Percentiles rank a stretch among this genome's conserved stretches.
Conservation (phyloP, 2,888 invertebrate species). For the Lepidochrysops patricia region DNA sequence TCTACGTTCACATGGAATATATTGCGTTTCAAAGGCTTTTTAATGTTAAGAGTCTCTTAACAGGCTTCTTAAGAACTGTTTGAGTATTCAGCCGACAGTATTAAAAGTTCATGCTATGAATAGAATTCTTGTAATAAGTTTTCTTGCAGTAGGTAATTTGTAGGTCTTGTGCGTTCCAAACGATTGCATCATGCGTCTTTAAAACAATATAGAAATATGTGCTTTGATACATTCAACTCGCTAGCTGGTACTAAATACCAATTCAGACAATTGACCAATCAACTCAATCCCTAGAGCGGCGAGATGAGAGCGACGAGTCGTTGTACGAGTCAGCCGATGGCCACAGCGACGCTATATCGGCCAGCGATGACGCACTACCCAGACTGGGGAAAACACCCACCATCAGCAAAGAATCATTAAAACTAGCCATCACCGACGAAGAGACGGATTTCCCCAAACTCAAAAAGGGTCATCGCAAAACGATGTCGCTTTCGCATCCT, state of each 20-base stretch:
- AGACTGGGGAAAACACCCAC: slow-evolving; percentile 56
- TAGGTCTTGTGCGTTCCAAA: too few species aligned
- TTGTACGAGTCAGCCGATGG: slow-evolving; percentile 67
- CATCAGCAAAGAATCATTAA: slow-evolving; percentile 65
- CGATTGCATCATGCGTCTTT: too few species aligned
- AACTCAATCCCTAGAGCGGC: slow-evolving; percentile 41
- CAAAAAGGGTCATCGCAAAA: slow-evolving; percentile 63
- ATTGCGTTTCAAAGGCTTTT: too few species aligned
- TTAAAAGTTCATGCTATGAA: too few species aligned
- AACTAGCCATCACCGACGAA: slow-evolving; percentile 63
- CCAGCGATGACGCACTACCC: slow-evolving; percentile 59
- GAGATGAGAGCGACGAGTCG: slow-evolving; percentile 68
- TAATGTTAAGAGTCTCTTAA: too few species aligned
- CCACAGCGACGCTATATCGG: slow-evolving; percentile 62
- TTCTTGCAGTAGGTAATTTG: too few species aligned
- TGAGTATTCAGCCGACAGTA: too few species aligned
- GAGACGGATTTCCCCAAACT: slow-evolving; percentile 45
- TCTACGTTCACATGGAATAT: too few species aligned
- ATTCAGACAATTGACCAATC: slow-evolving; percentile 6
- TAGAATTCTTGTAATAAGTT: too few species aligned
- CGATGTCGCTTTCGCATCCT: slow-evolving; percentile 67
- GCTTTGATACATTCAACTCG: not conserved
- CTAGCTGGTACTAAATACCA: not conserved
- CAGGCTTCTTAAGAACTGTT: too few species aligned
- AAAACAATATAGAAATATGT: not conserved